Percentiles rank a stretch among this genome's conserved stretches.
These are phyloP conservation scores for Zaprionus ornatus DNA, from an alignment of 1,140 invertebrate genomes.

Conservation along the genomic window DNA sequence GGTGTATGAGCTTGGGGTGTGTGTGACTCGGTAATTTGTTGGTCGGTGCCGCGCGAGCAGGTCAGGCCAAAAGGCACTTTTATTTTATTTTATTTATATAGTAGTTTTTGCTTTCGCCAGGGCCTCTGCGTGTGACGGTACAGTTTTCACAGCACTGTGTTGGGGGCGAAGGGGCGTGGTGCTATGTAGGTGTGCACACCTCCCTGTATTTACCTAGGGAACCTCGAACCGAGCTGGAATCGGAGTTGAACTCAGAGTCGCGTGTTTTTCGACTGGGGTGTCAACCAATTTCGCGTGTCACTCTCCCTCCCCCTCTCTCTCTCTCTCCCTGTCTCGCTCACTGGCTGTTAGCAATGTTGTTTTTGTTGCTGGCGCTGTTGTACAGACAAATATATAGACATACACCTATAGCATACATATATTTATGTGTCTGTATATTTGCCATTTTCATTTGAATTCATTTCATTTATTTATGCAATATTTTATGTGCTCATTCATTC, in stretches of 20 bases:
- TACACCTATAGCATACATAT: conserved; percentile 24
- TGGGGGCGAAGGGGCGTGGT: not conserved
- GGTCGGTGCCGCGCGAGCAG: conserved; percentile 44
- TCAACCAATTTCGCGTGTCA: conserved; percentile 79
- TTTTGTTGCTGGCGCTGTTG: conserved; percentile 51
- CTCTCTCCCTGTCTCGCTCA: conserved; percentile 6
- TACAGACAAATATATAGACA: conserved; percentile 24
- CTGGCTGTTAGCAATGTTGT: conserved; percentile 53
- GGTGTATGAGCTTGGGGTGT: conserved; percentile 30
- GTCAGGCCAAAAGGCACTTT: conserved; percentile 61
- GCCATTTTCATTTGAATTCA: conserved; percentile 81
- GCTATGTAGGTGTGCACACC: not conserved
- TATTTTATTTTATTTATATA: conserved; percentile 81
- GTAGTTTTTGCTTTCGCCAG: conserved; percentile 66
- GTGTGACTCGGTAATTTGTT: conserved; percentile 76
- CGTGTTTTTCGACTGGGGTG: conserved; percentile 63
- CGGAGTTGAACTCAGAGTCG: conserved; percentile 36
- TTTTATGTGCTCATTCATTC: conserved; percentile 79
- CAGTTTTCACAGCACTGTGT: conserved; percentile 64
- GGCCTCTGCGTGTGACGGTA: conserved; percentile 68
- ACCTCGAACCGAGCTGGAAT: conserved; percentile 38
- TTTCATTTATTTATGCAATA: conserved; percentile 82
- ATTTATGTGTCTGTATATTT: conserved; percentile 45
- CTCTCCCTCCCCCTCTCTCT: conserved; percentile 14
- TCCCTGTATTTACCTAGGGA: conserved; percentile 69